These are phyloP conservation scores for Troglohyphantes excavatus DNA, from an alignment of 2,888 invertebrate genomes.

Conservation along the genomic window DNA sequence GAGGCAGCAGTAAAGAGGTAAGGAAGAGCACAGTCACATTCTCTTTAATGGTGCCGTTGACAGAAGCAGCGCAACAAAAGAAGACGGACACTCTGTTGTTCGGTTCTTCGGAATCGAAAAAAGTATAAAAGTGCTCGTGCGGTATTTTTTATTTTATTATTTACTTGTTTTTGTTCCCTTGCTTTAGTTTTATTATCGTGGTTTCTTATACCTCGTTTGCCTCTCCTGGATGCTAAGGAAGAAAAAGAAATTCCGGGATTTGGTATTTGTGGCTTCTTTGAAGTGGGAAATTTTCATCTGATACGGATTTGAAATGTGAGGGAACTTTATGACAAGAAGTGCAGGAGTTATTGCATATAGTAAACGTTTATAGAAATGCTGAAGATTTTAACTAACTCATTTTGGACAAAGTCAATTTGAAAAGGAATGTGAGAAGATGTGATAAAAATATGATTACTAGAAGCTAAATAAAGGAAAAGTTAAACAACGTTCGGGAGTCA, in stretches of 20 bases:
- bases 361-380: too few relatives aligned
- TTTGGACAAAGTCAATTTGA: too few relatives aligned
- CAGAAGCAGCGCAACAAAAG: slow-evolving; percentile 66
- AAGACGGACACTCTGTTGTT: slow-evolving; percentile 58
- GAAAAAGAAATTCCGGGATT: background rate
- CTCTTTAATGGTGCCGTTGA: slow-evolving; percentile 70
- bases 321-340: background rate
- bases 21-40: slow-evolving; percentile 63
- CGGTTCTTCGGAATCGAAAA: slow-evolving; percentile 41
- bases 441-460: too few relatives aligned
- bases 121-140: slow-evolving; percentile 41
- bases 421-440: too few relatives aligned
- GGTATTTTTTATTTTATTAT: slow-evolving; percentile 16
- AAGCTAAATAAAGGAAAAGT: too few relatives aligned
- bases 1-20: slow-evolving; percentile 21
- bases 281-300: background rate
- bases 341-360: too few relatives aligned
- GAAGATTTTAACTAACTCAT: too few relatives aligned
- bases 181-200: slow-evolving; percentile 4
- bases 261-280: background rate
- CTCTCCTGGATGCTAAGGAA: background rate
- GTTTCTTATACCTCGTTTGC: slow-evolving; percentile 4
- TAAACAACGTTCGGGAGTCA: too few relatives aligned
- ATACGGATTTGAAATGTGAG: background rate
- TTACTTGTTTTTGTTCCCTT: background rate